Conservation (phyloP, 2,797 vertebrate species). For the Streptopelia turtur region DNA sequence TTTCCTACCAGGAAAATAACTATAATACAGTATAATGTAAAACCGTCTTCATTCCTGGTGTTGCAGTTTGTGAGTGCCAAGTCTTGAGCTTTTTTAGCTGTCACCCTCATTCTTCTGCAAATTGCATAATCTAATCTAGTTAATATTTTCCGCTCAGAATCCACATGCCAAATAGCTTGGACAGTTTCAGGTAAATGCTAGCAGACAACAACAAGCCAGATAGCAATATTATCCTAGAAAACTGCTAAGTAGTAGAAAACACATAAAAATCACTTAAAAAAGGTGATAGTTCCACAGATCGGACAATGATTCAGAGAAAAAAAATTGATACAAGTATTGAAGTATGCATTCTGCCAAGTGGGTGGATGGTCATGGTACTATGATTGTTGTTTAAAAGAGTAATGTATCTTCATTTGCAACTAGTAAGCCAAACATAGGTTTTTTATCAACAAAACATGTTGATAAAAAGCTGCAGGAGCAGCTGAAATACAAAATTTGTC, state of each 20-base stretch:
- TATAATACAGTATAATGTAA: not conserved
- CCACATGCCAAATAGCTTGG: not conserved
- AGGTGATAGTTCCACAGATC: not conserved
- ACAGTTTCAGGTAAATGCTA: not conserved
- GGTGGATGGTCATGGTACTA: not conserved
- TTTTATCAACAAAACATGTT: not conserved
- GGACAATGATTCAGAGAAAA: not conserved
- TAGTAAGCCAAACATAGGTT: not conserved
- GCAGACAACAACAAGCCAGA: not conserved
- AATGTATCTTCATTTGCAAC: not conserved
- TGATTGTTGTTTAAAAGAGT: not conserved
- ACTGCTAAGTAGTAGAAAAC: not conserved
- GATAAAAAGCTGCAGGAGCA: not conserved
- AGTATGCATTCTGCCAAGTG: not conserved
- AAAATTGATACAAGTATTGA: not conserved
- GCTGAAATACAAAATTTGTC: not conserved
- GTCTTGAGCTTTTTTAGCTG: constrained; percentile 1
- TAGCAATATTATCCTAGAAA: not conserved
- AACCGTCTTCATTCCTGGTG: not conserved
- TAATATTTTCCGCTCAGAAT: constrained; percentile 46
- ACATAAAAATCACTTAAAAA: not conserved
- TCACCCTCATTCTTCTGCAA: constrained; percentile 24
- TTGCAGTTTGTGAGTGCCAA: not conserved
- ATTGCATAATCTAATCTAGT: constrained; percentile 1
- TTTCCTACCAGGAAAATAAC: not conserved